These are phyloP conservation scores for Atlantisia rogersi DNA, from an alignment of 2,113 vertebrate genomes.

Conservation along the genomic window DNA sequence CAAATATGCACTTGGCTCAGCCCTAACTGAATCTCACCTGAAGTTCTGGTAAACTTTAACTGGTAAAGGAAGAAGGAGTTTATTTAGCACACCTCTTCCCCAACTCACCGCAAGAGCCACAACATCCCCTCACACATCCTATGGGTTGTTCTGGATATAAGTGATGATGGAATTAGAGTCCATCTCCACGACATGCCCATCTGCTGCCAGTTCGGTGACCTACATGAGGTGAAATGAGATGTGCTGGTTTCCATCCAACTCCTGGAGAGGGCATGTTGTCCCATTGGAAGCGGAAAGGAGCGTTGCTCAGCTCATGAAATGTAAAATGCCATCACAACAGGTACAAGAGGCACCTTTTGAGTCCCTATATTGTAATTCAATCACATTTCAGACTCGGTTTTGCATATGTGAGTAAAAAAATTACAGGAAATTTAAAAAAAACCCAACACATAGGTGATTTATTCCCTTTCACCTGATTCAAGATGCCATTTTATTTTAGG, in stretches of 20 bases:
- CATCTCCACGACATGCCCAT: constrained; percentile 27
- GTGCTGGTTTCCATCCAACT: constrained; percentile 14
- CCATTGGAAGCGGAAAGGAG: background rate
- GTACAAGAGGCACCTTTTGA: accelerated
- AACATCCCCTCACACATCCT: background rate
- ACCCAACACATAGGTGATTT: background rate
- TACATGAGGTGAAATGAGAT: constrained; percentile 23
- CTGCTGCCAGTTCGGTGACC: background rate
- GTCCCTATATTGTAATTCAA: accelerated
- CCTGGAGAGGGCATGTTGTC: accelerated
- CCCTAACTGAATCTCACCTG: accelerated
- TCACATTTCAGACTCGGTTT: background rate
- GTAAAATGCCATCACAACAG: background rate
- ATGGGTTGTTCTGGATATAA: background rate
- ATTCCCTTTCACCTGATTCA: background rate
- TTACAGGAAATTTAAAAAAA: background rate
- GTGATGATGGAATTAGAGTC: constrained; percentile 42
- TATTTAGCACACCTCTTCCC: background rate
- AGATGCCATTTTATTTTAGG: background rate
- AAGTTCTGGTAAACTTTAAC: background rate
- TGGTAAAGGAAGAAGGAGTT: background rate
- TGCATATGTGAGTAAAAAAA: accelerated
- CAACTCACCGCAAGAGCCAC: background rate
- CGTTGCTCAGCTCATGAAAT: accelerated
- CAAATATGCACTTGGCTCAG: background rate